Conservation (phyloP, 2,113 vertebrate species). For the Lampris incognitus region DNA sequence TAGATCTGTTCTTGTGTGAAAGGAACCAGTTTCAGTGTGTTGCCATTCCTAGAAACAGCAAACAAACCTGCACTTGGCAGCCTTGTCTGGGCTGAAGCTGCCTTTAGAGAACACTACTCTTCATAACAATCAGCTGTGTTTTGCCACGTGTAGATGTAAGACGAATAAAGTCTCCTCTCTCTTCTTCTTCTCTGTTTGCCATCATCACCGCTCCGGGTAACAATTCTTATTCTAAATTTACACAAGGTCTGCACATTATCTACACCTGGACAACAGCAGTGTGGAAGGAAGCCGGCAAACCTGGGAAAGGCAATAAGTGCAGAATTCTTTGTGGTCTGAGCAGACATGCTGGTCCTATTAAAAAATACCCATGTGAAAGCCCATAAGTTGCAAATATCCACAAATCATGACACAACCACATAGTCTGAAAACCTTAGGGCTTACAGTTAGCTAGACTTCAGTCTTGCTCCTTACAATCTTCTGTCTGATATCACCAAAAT, state of each 20-base stretch:
- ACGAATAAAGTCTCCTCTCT: too few species aligned
- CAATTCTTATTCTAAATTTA: too few species aligned
- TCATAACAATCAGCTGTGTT: too few species aligned
- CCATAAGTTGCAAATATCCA: neutral
- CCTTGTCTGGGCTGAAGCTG: neutral
- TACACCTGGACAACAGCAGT: neutral
- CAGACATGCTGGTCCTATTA: conserved; percentile 41
- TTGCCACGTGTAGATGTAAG: too few species aligned
- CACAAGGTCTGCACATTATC: neutral
- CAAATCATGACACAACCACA: neutral
- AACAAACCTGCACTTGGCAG: neutral
- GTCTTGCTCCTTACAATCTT: conserved; percentile 1
- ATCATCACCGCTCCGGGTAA: too few species aligned
- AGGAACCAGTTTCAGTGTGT: too few species aligned
- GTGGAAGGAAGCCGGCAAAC: too few species aligned
- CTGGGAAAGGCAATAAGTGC: neutral
- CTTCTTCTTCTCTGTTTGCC: too few species aligned
- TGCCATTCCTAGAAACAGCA: neutral
- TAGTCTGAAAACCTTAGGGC: neutral
- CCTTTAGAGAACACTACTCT: neutral
- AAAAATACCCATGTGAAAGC: conserved; percentile 14
- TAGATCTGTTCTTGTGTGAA: conserved; percentile 25
- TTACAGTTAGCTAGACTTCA: neutral
- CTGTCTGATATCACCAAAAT: neutral
- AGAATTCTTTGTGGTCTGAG: neutral